Percentiles rank a stretch among this genome's conserved stretches.
Conservation (phyloP, 2,888 invertebrate species). For the Creontiades dilutus region DNA sequence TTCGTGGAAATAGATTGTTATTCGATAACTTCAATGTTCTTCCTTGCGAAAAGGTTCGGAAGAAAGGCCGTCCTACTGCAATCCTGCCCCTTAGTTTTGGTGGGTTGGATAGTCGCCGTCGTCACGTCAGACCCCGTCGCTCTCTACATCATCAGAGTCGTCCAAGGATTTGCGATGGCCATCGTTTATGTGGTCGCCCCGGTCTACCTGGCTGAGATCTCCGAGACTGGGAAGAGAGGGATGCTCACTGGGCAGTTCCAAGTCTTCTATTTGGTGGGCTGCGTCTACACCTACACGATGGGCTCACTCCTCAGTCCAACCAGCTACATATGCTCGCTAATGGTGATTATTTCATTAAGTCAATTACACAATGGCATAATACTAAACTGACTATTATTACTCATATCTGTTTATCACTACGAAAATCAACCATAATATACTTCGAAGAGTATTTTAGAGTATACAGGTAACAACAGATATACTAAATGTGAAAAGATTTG, state of each 20-base stretch:
- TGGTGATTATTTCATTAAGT: neutral
- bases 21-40: too few species aligned
- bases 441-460: too few species aligned
- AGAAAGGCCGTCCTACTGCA: conserved; percentile 72
- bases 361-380: too few species aligned
- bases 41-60: conserved; percentile 68
- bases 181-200: conserved; percentile 75
- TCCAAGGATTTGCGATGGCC: conserved; percentile 75
- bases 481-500: too few species aligned
- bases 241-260: conserved; percentile 75
- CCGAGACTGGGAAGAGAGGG: conserved; percentile 74
- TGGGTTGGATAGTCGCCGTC: conserved; percentile 73
- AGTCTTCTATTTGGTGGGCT: conserved; percentile 73
- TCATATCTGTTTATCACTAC: too few species aligned
- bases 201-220: conserved; percentile 75
- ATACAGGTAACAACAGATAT: too few species aligned
- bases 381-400: too few species aligned
- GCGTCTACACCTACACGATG: conserved; percentile 73
- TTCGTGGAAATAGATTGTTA: too few species aligned
- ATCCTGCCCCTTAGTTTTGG: conserved; percentile 73
- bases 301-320: conserved; percentile 77
- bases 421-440: too few species aligned
- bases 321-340: conserved; percentile 68
- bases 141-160: conserved; percentile 76
- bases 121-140: conserved; percentile 79